Evolutionary conservation across 2,797 vertebrate genomes (phyloP).

Genomic region (Pipistrellus pygmaeus): DNA sequence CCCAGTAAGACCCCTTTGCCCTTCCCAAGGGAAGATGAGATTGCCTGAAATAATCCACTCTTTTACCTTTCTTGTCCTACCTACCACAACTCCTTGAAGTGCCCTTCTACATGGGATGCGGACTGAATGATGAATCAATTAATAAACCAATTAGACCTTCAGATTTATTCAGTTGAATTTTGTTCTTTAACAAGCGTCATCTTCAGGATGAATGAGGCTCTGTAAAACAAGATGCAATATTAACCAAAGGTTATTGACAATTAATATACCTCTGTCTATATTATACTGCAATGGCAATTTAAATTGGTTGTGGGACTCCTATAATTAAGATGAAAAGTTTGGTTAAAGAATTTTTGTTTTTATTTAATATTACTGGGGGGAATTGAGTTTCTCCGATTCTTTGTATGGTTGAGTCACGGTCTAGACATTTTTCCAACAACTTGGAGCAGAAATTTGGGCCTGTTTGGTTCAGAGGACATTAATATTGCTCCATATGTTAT

Average conservation of each 20-base stretch:
- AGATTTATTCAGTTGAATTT: not conserved
- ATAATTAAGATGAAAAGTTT: not conserved
- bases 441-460: not conserved
- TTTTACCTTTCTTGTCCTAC: not conserved
- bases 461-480: not conserved
- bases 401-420: not conserved
- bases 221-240: not conserved
- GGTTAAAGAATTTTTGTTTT: not conserved
- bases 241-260: constrained; percentile 11
- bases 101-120: not conserved
- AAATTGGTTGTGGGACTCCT: not conserved
- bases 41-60: not conserved
- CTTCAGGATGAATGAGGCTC: not conserved
- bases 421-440: not conserved
- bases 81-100: not conserved
- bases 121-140: not conserved
- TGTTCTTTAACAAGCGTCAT: not conserved
- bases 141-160: not conserved
- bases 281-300: constrained; percentile 14
- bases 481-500: not conserved
- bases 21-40: not conserved
- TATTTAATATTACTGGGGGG: not conserved
- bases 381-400: constrained; percentile 25
- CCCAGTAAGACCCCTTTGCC: not conserved
- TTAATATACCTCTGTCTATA: not conserved